phyloP scores from a whole-genome alignment of 2,888 invertebrate genomes.

The Magallana nippona region DNA sequence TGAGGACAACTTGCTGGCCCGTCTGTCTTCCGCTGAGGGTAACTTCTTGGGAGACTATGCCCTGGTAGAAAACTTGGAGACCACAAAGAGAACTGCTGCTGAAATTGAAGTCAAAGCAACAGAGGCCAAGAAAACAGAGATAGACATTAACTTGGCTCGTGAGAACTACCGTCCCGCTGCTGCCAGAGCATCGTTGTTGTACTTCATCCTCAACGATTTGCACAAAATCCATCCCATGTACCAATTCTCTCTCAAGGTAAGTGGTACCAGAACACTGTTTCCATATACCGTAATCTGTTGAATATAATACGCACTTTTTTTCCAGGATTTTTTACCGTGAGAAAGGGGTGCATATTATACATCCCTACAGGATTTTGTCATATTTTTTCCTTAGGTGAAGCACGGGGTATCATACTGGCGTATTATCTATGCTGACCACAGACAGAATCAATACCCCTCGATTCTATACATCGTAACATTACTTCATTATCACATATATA shows the following conservation, averaged over 20 bases:
- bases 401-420: too few species aligned
- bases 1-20: slow-evolving; percentile 94
- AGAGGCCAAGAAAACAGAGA: slow-evolving; percentile 94
- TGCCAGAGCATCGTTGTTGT: slow-evolving; percentile 93
- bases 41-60: slow-evolving; percentile 97
- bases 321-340: too few species aligned
- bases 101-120: slow-evolving; percentile 94
- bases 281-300: too few species aligned
- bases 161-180: slow-evolving; percentile 96
- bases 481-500: too few species aligned
- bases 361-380: too few species aligned
- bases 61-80: slow-evolving; percentile 96
- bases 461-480: too few species aligned
- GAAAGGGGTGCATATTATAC: too few species aligned
- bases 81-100: slow-evolving; percentile 95
- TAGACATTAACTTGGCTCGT: slow-evolving; percentile 94
- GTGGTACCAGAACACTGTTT: background rate
- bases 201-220: slow-evolving; percentile 96
- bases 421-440: too few species aligned
- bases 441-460: too few species aligned
- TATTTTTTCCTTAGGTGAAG: too few species aligned
- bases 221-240: slow-evolving; percentile 98
- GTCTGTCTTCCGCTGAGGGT: slow-evolving; percentile 94
- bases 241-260: slow-evolving; percentile 95
- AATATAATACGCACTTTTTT: too few species aligned